These are phyloP conservation scores for Passer domesticus DNA, from an alignment of 2,113 vertebrate genomes.

Conservation along the genomic window DNA sequence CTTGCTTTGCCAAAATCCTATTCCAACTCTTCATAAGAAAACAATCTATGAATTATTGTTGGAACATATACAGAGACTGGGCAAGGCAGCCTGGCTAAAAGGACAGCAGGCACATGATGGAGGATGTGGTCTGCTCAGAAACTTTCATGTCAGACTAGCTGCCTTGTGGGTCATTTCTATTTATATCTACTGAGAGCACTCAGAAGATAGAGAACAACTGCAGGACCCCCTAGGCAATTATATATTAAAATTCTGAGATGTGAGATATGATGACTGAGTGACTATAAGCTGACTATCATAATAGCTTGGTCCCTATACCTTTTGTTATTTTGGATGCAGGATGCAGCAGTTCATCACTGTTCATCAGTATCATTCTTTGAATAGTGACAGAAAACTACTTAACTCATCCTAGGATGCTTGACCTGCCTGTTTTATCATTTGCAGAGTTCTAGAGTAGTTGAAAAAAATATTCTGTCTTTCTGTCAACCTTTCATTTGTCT, in stretches of 20 bases:
- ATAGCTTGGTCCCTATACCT: neutral
- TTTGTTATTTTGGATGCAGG: neutral
- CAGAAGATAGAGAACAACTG: neutral
- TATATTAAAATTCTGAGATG: neutral
- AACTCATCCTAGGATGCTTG: neutral
- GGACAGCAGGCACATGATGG: neutral
- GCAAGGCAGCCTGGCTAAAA: neutral
- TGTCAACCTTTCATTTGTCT: neutral
- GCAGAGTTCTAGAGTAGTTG: neutral
- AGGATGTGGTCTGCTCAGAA: neutral
- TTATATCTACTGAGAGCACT: neutral
- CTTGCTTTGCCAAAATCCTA: neutral
- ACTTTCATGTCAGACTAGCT: neutral
- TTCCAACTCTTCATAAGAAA: neutral
- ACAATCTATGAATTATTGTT: neutral
- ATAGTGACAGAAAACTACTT: neutral
- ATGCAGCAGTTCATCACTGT: neutral
- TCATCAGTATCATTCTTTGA: neutral
- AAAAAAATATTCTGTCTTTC: neutral
- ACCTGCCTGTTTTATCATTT: neutral
- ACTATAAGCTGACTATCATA: neutral
- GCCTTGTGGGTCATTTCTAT: neutral
- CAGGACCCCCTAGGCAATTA: neutral
- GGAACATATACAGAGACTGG: neutral
- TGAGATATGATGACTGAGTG: neutral